These are phyloP conservation scores for Chamaea fasciata DNA, from an alignment of 2,113 vertebrate species.

Conservation along the genomic window DNA sequence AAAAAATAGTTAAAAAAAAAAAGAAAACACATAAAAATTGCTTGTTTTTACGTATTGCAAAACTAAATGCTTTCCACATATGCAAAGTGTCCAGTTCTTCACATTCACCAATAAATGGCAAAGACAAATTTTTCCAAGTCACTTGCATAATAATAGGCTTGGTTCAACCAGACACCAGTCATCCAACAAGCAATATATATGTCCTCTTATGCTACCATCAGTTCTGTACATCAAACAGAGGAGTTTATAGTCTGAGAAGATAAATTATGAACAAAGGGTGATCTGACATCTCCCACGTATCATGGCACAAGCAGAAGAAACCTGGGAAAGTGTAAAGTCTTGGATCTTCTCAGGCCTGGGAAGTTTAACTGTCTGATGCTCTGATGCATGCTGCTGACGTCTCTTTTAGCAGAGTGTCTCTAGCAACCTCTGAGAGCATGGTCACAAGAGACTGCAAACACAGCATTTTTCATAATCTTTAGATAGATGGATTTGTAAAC, in stretches of 20 bases:
- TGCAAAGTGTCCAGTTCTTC: background rate
- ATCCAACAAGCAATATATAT: background rate
- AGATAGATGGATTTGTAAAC: slow-evolving; percentile 12
- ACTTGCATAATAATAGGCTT: accelerated
- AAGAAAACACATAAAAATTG: background rate
- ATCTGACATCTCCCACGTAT: background rate
- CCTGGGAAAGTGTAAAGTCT: background rate
- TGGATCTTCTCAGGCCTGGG: background rate
- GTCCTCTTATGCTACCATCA: background rate
- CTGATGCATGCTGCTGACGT: background rate
- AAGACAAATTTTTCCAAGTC: background rate
- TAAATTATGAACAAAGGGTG: background rate
- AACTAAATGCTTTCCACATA: background rate
- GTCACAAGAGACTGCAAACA: background rate
- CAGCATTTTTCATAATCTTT: background rate
- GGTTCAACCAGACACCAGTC: background rate
- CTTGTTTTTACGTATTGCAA: background rate
- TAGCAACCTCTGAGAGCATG: background rate
- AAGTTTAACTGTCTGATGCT: background rate
- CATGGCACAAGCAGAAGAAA: background rate
- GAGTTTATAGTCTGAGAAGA: background rate
- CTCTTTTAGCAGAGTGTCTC: background rate
- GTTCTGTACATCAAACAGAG: background rate
- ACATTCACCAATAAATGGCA: background rate
- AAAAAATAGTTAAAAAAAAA: background rate